Percentiles rank a stretch among this genome's conserved stretches.
phyloP scores from a whole-genome alignment of 1,140 invertebrate species.

The Philaenus spumarius region DNA sequence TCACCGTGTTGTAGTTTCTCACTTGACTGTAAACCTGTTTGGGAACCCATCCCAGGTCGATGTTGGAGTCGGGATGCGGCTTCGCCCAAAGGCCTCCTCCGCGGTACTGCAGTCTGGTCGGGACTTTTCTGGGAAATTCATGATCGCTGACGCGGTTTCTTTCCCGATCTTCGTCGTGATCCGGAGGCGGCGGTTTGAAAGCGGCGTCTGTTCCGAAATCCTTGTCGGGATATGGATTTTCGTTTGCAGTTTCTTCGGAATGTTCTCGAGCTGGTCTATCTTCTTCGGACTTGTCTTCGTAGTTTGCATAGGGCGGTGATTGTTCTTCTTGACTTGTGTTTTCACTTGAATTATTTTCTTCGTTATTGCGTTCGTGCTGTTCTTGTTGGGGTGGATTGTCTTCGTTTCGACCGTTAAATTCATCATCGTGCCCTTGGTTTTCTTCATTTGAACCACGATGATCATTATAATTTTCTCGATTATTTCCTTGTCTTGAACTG shows the following conservation, averaged over 20 bases:
- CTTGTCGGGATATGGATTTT: neutral
- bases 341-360: too few relatives aligned
- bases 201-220: conserved; percentile 1
- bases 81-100: conserved; percentile 45
- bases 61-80: conserved; percentile 36
- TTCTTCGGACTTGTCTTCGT: neutral
- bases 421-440: neutral
- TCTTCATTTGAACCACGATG: neutral
- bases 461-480: neutral
- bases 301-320: too few relatives aligned
- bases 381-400: too few relatives aligned
- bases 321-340: too few relatives aligned
- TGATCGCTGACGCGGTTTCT: conserved; percentile 36
- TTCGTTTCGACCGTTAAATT: neutral
- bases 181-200: conserved; percentile 7
- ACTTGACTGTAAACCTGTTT: conserved; percentile 60
- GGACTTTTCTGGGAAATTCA: conserved; percentile 39
- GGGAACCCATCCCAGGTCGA: conserved; percentile 52
- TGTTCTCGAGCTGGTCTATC: too few relatives aligned
- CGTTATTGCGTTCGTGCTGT: too few relatives aligned
- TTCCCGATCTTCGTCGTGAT: conserved; percentile 18
- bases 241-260: neutral
- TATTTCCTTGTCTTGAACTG: neutral
- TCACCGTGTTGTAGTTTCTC: conserved; percentile 47
- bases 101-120: conserved; percentile 45